These are phyloP conservation scores for Caenorhabditis latens DNA, from an alignment of 1,140 invertebrate genomes.

Conservation along the genomic window DNA sequence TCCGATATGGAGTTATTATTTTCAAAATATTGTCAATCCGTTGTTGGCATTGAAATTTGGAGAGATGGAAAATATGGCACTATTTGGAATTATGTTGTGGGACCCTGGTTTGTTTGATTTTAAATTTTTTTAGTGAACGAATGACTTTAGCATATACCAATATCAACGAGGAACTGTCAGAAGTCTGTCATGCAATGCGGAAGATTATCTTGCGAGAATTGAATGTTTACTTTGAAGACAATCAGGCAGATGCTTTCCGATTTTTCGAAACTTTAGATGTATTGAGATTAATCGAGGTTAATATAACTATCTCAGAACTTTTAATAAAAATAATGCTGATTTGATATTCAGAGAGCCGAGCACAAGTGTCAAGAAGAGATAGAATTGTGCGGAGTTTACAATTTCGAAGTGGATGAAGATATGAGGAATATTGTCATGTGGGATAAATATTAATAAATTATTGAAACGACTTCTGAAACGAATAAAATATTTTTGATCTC, in stretches of 20 bases:
- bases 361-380: constrained; percentile 14
- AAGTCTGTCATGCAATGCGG: not conserved
- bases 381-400: not conserved
- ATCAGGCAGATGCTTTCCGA: not conserved
- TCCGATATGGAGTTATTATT: not conserved
- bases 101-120: not conserved
- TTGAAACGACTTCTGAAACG: no score
- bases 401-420: not conserved
- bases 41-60: not conserved
- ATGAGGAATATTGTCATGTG: not conserved
- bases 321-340: no score
- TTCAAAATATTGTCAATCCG: not conserved
- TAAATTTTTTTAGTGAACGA: no score
- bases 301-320: not conserved
- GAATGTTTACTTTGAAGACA: not conserved
- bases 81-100: constrained; percentile 4
- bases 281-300: not conserved
- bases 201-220: not conserved
- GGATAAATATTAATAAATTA: constrained; percentile 5
- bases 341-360: not conserved
- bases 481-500: no score
- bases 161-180: not conserved
- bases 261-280: not conserved
- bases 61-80: not conserved
- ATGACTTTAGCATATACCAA: not conserved